Evolutionary conservation across 30 jellyfish, hydroid and myxozoan genomes (phyloP).

Genomic region (Chrysaora quinquecirrha): DNA sequence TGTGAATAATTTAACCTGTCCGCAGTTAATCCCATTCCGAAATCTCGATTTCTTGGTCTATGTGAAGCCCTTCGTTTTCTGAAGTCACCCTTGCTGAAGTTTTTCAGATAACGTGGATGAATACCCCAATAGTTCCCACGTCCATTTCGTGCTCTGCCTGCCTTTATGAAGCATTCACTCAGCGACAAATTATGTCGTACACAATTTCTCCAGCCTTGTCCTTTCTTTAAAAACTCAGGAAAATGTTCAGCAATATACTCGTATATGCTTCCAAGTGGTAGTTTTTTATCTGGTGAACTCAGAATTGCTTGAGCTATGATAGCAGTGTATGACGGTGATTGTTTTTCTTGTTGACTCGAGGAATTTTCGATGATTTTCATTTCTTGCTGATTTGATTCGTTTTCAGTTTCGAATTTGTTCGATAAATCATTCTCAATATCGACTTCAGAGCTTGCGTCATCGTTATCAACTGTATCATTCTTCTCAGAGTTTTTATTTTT

Average conservation of each 20-base stretch:
- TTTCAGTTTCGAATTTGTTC: slow-evolving; percentile 34
- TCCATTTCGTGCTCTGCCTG: slow-evolving; percentile 98
- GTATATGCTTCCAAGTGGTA: slow-evolving; percentile 94
- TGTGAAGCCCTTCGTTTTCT: slow-evolving; percentile 94
- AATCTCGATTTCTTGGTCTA: slow-evolving; percentile 93
- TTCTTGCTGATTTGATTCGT: background rate
- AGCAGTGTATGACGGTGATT: slow-evolving; percentile 96
- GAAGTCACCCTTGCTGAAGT: slow-evolving; percentile 96
- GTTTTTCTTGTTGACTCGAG: slow-evolving; percentile 50
- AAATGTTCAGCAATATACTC: slow-evolving; percentile 96
- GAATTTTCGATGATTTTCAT: background rate
- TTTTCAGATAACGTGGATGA: slow-evolving; percentile 93
- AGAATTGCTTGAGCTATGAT: slow-evolving; percentile 97
- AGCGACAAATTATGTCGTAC: slow-evolving; percentile 96
- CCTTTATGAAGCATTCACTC: slow-evolving; percentile 94
- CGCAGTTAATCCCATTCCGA: slow-evolving; percentile 71
- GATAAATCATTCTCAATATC: slow-evolving; percentile 42
- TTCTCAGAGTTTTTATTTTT: background rate
- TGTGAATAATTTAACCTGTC: slow-evolving; percentile 76
- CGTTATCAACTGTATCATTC: background rate
- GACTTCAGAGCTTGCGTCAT: slow-evolving; percentile 8
- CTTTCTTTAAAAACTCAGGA: slow-evolving; percentile 96
- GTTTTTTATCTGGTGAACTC: slow-evolving; percentile 91
- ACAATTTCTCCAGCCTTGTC: slow-evolving; percentile 99
- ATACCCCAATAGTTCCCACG: slow-evolving; percentile 99